These are phyloP conservation scores for Tetragonula carbonaria DNA, from an alignment of 2,888 invertebrate species.

Conservation along the genomic window DNA sequence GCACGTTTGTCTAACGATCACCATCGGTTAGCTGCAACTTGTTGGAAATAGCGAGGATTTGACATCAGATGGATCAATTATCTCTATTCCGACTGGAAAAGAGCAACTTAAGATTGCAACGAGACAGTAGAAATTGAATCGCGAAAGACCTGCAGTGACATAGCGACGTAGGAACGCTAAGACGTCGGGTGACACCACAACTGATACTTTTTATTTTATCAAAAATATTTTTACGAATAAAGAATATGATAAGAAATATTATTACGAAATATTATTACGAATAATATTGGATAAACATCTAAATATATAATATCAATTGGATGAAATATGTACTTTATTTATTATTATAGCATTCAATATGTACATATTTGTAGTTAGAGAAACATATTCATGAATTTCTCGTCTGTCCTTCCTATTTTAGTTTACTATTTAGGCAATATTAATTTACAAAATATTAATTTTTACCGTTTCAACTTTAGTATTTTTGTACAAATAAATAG, in stretches of 20 bases:
- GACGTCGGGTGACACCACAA: background rate
- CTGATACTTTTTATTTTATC: constrained; percentile 59
- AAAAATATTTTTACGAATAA: constrained; percentile 50
- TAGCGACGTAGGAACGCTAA: too few relatives aligned
- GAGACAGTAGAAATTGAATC: too few relatives aligned
- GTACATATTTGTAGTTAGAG: constrained; percentile 35
- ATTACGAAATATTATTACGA: constrained; percentile 23
- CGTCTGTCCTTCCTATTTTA: background rate
- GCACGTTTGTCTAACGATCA: too few relatives aligned
- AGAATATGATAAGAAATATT: constrained; percentile 1
- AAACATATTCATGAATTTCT: constrained; percentile 1
- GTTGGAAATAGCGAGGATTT: too few relatives aligned
- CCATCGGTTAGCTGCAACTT: too few relatives aligned
- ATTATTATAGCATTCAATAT: constrained; percentile 29
- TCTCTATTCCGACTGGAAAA: too few relatives aligned
- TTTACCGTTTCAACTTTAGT: background rate
- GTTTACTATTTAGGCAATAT: background rate
- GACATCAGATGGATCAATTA: too few relatives aligned
- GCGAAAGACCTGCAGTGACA: too few relatives aligned
- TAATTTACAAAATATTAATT: constrained; percentile 4
- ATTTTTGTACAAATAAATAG: background rate
- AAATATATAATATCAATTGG: constrained; percentile 22
- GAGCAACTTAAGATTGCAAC: too few relatives aligned
- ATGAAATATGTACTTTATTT: constrained; percentile 23
- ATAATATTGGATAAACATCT: constrained; percentile 33